A percentile compares a stretch with the other conserved stretches of the same genome.
These are phyloP conservation scores for Sinhomidia bicolor DNA, from an alignment of 2,888 invertebrate genomes.

Conservation along the genomic window DNA sequence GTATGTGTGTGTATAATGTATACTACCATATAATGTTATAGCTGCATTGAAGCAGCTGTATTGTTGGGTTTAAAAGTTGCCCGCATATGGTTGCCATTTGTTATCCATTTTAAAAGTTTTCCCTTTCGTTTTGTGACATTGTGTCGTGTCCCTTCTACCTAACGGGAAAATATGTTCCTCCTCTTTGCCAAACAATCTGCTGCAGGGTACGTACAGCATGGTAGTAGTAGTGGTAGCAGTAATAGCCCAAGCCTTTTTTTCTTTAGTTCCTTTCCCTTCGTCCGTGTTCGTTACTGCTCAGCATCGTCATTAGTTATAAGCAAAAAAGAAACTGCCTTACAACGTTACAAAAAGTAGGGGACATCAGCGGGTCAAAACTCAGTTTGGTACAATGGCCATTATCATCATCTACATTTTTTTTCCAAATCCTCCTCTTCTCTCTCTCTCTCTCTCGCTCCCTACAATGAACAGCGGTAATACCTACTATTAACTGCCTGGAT, in stretches of 20 bases:
- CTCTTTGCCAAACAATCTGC: slow-evolving; percentile 9
- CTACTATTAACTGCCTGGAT: too few species aligned
- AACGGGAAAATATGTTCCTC: background rate
- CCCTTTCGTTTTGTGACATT: slow-evolving; percentile 31
- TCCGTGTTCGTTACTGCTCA: background rate
- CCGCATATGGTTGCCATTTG: slow-evolving; percentile 70
- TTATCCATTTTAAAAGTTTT: slow-evolving; percentile 65
- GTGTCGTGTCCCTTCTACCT: background rate
- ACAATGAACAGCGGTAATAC: too few species aligned
- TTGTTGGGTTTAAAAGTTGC: background rate
- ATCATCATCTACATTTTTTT: background rate
- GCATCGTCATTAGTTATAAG: background rate
- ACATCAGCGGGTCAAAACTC: slow-evolving; percentile 53
- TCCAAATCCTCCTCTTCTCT: too few species aligned
- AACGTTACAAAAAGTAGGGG: background rate
- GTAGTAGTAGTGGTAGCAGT: too few species aligned
- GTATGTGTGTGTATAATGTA: too few species aligned
- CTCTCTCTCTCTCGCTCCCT: background rate
- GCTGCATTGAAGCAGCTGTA: slow-evolving; percentile 28
- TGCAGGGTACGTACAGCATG: background rate
- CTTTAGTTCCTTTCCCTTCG: too few species aligned
- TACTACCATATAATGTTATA: too few species aligned
- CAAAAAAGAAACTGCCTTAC: background rate
- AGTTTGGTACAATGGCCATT: slow-evolving; percentile 29
- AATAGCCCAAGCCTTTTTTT: too few species aligned